phyloP scores from a whole-genome alignment of 2,797 vertebrate genomes.

The Glossophaga mutica region DNA sequence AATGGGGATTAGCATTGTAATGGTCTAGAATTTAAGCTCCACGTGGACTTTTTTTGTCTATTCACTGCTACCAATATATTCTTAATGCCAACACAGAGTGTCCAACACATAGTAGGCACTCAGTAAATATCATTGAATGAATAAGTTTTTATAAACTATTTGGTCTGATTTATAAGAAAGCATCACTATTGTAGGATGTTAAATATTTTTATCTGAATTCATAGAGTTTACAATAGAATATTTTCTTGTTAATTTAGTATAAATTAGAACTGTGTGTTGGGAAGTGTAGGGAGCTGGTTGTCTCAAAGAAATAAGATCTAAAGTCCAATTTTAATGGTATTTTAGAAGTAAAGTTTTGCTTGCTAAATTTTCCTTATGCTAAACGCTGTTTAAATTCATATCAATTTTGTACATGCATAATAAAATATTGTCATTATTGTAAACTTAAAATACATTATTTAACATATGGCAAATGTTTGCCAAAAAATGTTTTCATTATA shows the following conservation, averaged over 20 bases:
- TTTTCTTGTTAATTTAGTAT: not conserved
- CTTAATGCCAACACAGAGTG: not conserved
- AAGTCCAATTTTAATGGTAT: not conserved
- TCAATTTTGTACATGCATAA: conserved; percentile 19
- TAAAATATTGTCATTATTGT: conserved; percentile 55
- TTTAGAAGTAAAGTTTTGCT: not conserved
- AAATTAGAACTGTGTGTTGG: not conserved
- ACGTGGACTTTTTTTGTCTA: not conserved
- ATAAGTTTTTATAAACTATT: not conserved
- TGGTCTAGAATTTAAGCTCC: not conserved
- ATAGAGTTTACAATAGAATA: not conserved
- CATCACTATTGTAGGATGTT: not conserved
- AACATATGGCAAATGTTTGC: conserved; percentile 44
- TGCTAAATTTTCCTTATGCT: conserved; percentile 13
- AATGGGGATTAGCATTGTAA: not conserved
- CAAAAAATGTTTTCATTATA: conserved; percentile 50
- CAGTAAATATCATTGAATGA: not conserved
- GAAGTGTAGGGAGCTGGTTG: not conserved
- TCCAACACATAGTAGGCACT: not conserved
- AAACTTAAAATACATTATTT: conserved; percentile 47
- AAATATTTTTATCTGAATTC: conserved; percentile 7
- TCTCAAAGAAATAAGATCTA: conserved; percentile 9
- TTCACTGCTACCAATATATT: not conserved
- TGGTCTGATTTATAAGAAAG: not conserved
- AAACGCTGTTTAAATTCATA: conserved; percentile 3